A percentile compares a stretch with the other conserved stretches of the same genome.
Conservation (phyloP, 1,140 invertebrate genomes). For the Trinorchestia longiramus region DNA sequence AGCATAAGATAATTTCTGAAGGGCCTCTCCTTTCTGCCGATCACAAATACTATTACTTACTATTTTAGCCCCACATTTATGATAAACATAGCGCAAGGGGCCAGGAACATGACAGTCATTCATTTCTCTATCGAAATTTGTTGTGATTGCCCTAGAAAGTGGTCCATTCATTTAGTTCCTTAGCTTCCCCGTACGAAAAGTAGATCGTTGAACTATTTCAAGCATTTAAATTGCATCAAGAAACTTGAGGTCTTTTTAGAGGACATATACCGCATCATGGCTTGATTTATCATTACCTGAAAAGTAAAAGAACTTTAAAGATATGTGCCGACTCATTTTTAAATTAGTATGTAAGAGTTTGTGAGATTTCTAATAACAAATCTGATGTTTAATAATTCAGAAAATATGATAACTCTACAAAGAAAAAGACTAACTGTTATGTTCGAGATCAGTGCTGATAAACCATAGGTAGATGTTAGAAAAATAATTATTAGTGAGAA, state of each 20-base stretch:
- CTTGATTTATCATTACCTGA: too few relatives aligned
- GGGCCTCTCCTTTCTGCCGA: not conserved
- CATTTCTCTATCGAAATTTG: not conserved
- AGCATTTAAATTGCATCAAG: not conserved
- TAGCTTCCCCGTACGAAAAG: not conserved
- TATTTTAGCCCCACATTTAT: not conserved
- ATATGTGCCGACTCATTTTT: too few relatives aligned
- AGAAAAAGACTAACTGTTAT: too few relatives aligned
- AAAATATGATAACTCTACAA: too few relatives aligned
- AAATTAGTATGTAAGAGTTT: too few relatives aligned
- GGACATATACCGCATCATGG: too few relatives aligned
- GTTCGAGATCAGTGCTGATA: too few relatives aligned
- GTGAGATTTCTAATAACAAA: too few relatives aligned
- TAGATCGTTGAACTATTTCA: not conserved
- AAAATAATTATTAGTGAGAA: too few relatives aligned
- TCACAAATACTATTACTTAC: not conserved
- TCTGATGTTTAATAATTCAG: too few relatives aligned
- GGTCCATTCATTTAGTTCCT: not conserved
- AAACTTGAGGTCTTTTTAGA: not conserved
- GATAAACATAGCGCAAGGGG: not conserved
- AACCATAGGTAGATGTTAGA: too few relatives aligned
- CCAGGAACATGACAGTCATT: not conserved
- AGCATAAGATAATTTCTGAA: not conserved
- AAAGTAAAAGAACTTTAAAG: too few relatives aligned
- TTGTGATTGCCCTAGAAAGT: not conserved